Percentiles rank a stretch among this genome's conserved stretches.
Evolutionary conservation across 2,113 vertebrate genomes (phyloP).

Genomic region (Nycticryphes semicollaris): DNA sequence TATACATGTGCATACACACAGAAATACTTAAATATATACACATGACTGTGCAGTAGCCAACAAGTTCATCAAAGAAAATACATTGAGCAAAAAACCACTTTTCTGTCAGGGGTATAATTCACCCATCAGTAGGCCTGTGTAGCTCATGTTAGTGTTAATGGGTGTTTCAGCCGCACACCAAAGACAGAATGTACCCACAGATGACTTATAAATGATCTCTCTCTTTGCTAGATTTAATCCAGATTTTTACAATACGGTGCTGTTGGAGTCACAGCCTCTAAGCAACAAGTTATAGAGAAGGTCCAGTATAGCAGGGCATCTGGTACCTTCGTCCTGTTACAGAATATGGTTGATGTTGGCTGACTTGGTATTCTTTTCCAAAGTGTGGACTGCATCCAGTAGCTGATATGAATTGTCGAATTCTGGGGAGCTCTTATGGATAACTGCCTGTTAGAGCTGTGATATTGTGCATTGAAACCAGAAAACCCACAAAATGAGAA

Average conservation of each 20-base stretch:
- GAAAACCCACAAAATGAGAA: not conserved
- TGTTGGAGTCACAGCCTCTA: not conserved
- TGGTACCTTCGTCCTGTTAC: not conserved
- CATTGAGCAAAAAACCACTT: constrained; percentile 42
- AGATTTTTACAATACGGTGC: constrained; percentile 15
- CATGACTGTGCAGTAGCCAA: constrained; percentile 55
- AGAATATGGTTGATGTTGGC: not conserved
- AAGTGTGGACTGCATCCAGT: not conserved
- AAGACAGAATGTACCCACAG: constrained; percentile 15
- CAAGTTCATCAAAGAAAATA: constrained; percentile 45
- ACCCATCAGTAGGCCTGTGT: constrained; percentile 29
- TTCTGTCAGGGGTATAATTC: constrained; percentile 60
- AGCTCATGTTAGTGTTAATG: constrained; percentile 45
- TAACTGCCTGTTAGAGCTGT: not conserved
- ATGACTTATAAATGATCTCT: constrained; percentile 26
- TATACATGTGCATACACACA: constrained; percentile 32
- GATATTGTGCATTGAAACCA: not conserved
- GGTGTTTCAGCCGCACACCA: constrained; percentile 27
- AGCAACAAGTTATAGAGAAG: not conserved
- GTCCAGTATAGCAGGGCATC: not conserved
- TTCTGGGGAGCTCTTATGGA: not conserved
- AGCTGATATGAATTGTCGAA: not conserved
- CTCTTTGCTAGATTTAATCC: constrained; percentile 49
- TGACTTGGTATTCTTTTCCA: not conserved
- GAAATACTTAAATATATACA: constrained; percentile 60